Base-by-base conservation (phyloP, 2,797 vertebrate genomes). In the Labroides dimidiatus region DNA sequence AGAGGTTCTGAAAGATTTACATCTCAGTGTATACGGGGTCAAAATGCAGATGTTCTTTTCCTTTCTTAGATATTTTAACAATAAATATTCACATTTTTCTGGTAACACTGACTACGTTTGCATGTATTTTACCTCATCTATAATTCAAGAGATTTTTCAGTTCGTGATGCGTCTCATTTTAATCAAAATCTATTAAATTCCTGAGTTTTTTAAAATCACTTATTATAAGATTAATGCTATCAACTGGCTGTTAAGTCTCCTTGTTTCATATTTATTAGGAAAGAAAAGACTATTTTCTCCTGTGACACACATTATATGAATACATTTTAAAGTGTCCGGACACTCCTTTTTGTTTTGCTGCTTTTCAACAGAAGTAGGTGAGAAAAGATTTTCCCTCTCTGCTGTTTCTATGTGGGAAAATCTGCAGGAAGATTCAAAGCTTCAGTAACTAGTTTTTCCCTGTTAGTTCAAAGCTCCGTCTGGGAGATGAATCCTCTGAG, bases 401-500 rank as follows among this genome's bases (percentile, higher is more conserved):
- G 47, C 61, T 50, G 49, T 48, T 8, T 63, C 30, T 36, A 60
- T 45, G 64, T 70, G 62, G 48, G 55, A 57, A 74, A 49, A 59
- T 66, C 72, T 52, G 54, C 11, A n/a, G 44, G 23, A 70, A 65
- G 65, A 78, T 64, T 67, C 70, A 24, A 78, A 85, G 80, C 72
- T 79, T 81, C 49, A 17, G 68, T 49, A 86, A 81, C 78, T 73
- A 75, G 57, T 78, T 82, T 73, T 65, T 81, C 61, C 70, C 70
- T 1, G 12, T 72, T 54, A 82, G 54, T 80, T 87, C 73, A 80
- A 84, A 83, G 74, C 53, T 42, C 75, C 69, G 61, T 73, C 49
- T 59, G 75, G 73, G 78, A 84, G 50, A 74, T 53, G 52, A 68
- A 78, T 69, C 84, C 77, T 77, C 12, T 60, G 86, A 79, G 80